Conservation (phyloP, 2,888 invertebrate genomes). For the Ethmia dodecea region DNA sequence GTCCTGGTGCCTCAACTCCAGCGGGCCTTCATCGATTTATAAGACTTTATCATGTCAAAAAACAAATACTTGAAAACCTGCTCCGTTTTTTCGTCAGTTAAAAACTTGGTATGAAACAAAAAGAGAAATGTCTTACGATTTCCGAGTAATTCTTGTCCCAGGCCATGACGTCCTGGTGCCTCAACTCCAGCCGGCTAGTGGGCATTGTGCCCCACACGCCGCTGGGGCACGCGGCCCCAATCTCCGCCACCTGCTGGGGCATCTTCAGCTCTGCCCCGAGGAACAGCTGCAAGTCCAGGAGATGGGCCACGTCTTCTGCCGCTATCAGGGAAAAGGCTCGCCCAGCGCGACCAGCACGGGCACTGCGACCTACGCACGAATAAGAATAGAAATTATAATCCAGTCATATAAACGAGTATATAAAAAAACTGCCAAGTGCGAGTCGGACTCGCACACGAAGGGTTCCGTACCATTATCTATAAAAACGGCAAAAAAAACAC, state of each 20-base stretch:
- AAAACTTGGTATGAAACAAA: too few species aligned
- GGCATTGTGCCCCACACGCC: constrained; percentile 89
- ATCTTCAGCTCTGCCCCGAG: constrained; percentile 83
- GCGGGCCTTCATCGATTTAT: too few species aligned
- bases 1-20: constrained; percentile 90
- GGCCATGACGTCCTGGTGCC: constrained; percentile 84
- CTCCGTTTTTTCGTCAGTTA: too few species aligned
- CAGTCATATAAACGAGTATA: too few species aligned
- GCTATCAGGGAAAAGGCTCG: constrained; percentile 94
- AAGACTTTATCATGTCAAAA: too few species aligned
- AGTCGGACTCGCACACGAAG: too few species aligned
- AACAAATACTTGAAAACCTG: too few species aligned
- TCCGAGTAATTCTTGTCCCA: constrained; percentile 87
- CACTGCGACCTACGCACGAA: constrained; percentile 87
- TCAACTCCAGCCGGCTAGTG: constrained; percentile 87
- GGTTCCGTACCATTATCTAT: too few species aligned
- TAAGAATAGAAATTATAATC: neutral
- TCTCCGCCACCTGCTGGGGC: constrained; percentile 37
- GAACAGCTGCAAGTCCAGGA: constrained; percentile 97
- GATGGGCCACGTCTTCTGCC: constrained; percentile 93
- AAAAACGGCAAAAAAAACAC: too few species aligned
- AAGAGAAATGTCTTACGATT: too few species aligned
- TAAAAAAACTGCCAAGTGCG: too few species aligned
- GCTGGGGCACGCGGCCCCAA: constrained; percentile 61
- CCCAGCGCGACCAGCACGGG: constrained; percentile 95